These are phyloP conservation scores for Maniola jurtina DNA, from an alignment of 1,140 invertebrate genomes.

Conservation along the genomic window DNA sequence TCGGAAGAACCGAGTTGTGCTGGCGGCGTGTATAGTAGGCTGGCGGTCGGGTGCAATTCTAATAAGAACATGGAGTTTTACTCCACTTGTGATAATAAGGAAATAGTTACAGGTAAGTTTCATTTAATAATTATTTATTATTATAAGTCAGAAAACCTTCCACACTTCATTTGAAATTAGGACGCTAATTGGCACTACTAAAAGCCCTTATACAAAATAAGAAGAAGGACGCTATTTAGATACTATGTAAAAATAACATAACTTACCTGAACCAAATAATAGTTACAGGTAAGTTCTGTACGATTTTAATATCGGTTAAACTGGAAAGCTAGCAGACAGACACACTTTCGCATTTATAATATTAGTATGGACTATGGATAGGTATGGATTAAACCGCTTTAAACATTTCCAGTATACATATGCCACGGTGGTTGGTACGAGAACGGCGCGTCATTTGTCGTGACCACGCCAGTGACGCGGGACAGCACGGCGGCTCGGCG, in stretches of 20 bases:
- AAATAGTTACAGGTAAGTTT: constrained; percentile 69
- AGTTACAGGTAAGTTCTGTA: not conserved
- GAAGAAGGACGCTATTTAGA: too few relatives aligned
- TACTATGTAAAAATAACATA: too few relatives aligned
- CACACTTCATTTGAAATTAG: too few relatives aligned
- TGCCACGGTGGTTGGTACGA: constrained; percentile 89
- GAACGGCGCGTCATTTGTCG: constrained; percentile 86
- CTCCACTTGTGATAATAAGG: constrained; percentile 84
- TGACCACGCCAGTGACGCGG: constrained; percentile 84
- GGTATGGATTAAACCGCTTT: too few relatives aligned
- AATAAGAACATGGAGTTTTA: constrained; percentile 88
- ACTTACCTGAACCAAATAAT: too few relatives aligned
- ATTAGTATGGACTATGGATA: too few relatives aligned
- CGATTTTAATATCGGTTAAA: too few relatives aligned
- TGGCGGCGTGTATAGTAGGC: constrained; percentile 78
- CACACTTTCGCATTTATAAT: too few relatives aligned
- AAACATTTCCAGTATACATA: constrained; percentile 83
- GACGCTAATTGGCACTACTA: too few relatives aligned
- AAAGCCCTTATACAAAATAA: too few relatives aligned
- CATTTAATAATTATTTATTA: constrained; percentile 9
- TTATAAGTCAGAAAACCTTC: not conserved
- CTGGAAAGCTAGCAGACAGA: too few relatives aligned
- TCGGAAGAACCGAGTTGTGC: constrained; percentile 50
- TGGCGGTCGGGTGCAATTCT: constrained; percentile 85
- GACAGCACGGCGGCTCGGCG: constrained; percentile 79